Base-by-base conservation (phyloP, 2,797 vertebrate species). In the Neoniphon sammara region DNA sequence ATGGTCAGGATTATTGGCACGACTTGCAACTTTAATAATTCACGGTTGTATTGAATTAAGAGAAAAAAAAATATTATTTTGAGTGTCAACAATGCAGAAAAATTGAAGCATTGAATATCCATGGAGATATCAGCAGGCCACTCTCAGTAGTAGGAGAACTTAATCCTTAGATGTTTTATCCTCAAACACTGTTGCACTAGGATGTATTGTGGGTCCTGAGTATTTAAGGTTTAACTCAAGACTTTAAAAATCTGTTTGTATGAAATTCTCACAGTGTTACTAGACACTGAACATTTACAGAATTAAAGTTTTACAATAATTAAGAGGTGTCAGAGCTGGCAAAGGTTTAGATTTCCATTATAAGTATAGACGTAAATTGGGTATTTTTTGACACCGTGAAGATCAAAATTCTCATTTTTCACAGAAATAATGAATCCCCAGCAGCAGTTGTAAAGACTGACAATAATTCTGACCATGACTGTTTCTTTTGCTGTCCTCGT, bases 1-100 rank as follows among this genome's bases (percentile, higher is more conserved):
- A 69, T 73, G 64, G 75, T 87, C 67, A 59, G 42, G 87, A 65
- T 88, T 81, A 70, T 85, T 81, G 69, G 56, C 71, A 67, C 30
- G 25, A 64, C 70, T 83, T 78, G 68, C 77, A 75, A 12, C 75
- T 87, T 64, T 46, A n/a, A 30, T 55, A 2, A 70, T 73, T 76
- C 23, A 68, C n/a, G 39, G 23, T 52, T 23, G 23, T 20, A 31
- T 9, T 73, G 52, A n/a, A 47, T 57, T 27, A 27, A 27, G 25
- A 27, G 18, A 15, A 53, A 62, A 66, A 39, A 39, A 39, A 17
- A 15, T 11, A 44, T 49, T 70, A 21, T 46, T 20, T n/a, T 20
- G 25, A 54, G 12, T 59, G 25, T 77, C 72, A 59, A 15, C 42
- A 18, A 74, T 79, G 66, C 27, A 60, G 36, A 73, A 73, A 15